phyloP scores from a whole-genome alignment of 2,888 invertebrate species.

The Ischnus inquisitorius region DNA sequence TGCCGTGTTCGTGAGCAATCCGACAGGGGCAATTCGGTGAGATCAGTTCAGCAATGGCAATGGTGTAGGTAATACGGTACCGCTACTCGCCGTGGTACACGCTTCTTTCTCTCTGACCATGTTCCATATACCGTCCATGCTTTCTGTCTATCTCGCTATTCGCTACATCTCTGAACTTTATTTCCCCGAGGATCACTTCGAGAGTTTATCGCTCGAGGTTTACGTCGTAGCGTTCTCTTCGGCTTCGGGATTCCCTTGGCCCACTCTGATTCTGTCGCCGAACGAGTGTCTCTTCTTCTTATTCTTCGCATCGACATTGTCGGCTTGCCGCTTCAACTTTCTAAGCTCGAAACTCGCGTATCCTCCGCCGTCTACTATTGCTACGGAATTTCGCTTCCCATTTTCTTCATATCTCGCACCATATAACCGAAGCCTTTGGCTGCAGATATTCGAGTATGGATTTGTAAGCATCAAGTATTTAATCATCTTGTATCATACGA shows the following conservation, averaged over 20 bases:
- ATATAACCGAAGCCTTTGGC: too few relatives aligned
- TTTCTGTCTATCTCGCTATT: constrained; percentile 53
- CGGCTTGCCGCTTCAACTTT: not conserved
- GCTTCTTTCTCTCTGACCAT: constrained; percentile 58
- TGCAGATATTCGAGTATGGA: too few relatives aligned
- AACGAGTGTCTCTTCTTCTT: not conserved
- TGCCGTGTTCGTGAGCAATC: constrained; percentile 28
- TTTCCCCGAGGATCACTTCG: constrained; percentile 81
- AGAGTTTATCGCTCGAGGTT: constrained; percentile 79
- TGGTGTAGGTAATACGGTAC: constrained; percentile 49
- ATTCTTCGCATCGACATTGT: constrained; percentile 21
- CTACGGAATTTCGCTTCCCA: too few relatives aligned
- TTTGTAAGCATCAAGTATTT: too few relatives aligned
- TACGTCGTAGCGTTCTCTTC: constrained; percentile 56
- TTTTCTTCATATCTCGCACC: too few relatives aligned
- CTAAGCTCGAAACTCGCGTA: not conserved
- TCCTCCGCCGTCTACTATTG: not conserved
- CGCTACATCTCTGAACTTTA: constrained; percentile 76
- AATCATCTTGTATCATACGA: too few relatives aligned
- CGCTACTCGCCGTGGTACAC: constrained; percentile 37
- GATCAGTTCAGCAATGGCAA: constrained; percentile 49
- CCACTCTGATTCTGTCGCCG: constrained; percentile 26
- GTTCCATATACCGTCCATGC: not conserved
- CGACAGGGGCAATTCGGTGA: constrained; percentile 51
- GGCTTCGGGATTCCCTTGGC: constrained; percentile 44